Evolutionary conservation across 2,113 vertebrate genomes (phyloP).

Genomic region (Collichthys lucidus): DNA sequence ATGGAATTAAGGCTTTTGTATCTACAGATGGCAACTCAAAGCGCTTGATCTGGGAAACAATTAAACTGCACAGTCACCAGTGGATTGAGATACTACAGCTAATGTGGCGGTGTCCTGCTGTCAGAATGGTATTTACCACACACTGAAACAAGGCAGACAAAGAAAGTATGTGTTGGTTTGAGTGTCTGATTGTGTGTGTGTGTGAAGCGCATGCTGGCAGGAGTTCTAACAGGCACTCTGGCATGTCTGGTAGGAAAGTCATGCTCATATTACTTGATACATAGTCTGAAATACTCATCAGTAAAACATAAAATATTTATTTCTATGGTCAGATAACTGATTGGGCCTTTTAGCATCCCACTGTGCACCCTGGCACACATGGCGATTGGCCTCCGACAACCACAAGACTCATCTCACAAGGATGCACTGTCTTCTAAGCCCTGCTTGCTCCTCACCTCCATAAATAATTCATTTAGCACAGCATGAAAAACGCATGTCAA

Average conservation of each 20-base stretch:
- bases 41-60: slow-evolving; percentile 86
- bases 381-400: slow-evolving; percentile 18
- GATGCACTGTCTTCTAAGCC: slow-evolving; percentile 49
- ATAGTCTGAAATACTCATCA: background rate
- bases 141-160: background rate
- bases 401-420: slow-evolving; percentile 53
- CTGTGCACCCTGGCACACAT: slow-evolving; percentile 10
- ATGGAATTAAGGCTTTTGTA: slow-evolving; percentile 43
- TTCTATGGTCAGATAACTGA: slow-evolving; percentile 10
- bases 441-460: slow-evolving; percentile 53
- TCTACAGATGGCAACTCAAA: slow-evolving; percentile 72
- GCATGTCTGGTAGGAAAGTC: background rate
- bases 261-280: background rate
- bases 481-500: slow-evolving; percentile 80
- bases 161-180: background rate
- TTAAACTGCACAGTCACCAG: slow-evolving; percentile 88
- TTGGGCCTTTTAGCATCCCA: slow-evolving; percentile 22
- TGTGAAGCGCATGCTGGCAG: background rate
- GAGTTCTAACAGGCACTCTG: background rate
- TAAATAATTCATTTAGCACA: slow-evolving; percentile 81
- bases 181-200: background rate
- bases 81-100: slow-evolving; percentile 84
- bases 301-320: background rate
- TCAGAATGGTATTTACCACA: slow-evolving; percentile 85
- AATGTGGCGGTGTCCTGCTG: slow-evolving; percentile 85